phyloP scores from a whole-genome alignment of 2,797 vertebrate genomes.

The Enteromius treurensis region DNA sequence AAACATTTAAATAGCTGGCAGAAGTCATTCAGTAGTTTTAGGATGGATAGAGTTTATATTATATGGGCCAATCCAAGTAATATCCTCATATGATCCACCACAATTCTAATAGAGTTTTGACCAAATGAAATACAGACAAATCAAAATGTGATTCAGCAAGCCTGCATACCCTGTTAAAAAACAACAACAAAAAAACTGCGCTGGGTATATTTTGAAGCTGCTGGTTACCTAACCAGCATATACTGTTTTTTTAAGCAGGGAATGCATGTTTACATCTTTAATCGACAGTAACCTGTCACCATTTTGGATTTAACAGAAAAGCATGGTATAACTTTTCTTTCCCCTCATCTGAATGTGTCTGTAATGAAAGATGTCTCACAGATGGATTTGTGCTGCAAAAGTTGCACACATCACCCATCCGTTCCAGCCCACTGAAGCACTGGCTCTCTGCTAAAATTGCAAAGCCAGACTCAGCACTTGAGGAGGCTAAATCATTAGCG shows the following conservation, averaged over 20 bases:
- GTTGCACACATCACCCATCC: neutral
- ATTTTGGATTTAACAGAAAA: neutral
- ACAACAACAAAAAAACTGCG: no score
- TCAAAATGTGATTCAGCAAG: neutral
- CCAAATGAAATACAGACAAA: neutral
- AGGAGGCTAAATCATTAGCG: neutral
- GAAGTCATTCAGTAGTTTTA: neutral
- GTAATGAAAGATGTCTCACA: slow-evolving; percentile 1
- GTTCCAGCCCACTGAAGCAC: slow-evolving; percentile 16
- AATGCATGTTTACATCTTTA: neutral
- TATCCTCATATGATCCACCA: neutral
- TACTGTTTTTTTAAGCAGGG: no score
- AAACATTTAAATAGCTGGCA: neutral
- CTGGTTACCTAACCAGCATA: no score
- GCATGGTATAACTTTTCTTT: neutral
- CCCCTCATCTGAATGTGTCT: neutral
- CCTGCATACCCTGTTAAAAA: neutral
- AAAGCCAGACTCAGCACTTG: neutral
- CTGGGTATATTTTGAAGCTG: no score
- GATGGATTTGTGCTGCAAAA: slow-evolving; percentile 9
- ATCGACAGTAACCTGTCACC: neutral
- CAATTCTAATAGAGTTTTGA: neutral
- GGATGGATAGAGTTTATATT: neutral
- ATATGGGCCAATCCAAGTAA: neutral
- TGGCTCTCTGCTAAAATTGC: neutral